These are phyloP conservation scores for Stigmatopora nigra DNA, from an alignment of 2,113 vertebrate genomes.

Conservation along the genomic window DNA sequence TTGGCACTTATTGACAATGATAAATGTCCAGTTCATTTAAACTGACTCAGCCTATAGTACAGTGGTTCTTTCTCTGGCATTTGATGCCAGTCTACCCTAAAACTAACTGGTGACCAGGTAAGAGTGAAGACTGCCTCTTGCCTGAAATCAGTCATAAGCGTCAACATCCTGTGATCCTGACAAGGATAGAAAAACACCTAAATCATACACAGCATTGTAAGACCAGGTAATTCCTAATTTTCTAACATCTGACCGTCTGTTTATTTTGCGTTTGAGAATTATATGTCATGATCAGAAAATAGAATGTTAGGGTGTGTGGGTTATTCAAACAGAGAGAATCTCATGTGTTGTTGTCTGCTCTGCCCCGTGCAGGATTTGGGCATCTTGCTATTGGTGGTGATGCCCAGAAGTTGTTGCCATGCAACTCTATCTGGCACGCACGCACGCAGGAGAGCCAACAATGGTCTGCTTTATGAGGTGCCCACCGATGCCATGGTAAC, in stretches of 20 bases:
- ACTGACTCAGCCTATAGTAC: too few relatives aligned
- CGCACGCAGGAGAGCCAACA: constrained; percentile 64
- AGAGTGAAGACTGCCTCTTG: not conserved
- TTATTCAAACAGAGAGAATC: constrained; percentile 11
- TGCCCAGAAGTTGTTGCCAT: constrained; percentile 73
- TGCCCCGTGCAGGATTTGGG: constrained; percentile 44
- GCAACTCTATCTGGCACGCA: constrained; percentile 64
- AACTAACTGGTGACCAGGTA: constrained; percentile 19
- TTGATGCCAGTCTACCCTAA: too few relatives aligned
- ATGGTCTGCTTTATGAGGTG: constrained; percentile 78
- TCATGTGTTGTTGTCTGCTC: constrained; percentile 56
- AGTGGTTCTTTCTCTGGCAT: too few relatives aligned
- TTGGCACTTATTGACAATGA: too few relatives aligned
- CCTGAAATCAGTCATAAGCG: not conserved
- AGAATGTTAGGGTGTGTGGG: constrained; percentile 6
- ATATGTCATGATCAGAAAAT: constrained; percentile 35
- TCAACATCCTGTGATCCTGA: too few relatives aligned
- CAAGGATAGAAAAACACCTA: constrained; percentile 6
- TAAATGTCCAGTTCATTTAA: too few relatives aligned
- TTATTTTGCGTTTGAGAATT: constrained; percentile 23
- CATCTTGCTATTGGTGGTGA: constrained; percentile 51
- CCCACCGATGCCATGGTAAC: constrained; percentile 79
- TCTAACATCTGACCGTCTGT: constrained; percentile 9
- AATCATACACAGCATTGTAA: constrained; percentile 22
- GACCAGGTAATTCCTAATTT: constrained; percentile 22